Conservation (phyloP, 2,113 vertebrate species). For the Siniperca knerii region DNA sequence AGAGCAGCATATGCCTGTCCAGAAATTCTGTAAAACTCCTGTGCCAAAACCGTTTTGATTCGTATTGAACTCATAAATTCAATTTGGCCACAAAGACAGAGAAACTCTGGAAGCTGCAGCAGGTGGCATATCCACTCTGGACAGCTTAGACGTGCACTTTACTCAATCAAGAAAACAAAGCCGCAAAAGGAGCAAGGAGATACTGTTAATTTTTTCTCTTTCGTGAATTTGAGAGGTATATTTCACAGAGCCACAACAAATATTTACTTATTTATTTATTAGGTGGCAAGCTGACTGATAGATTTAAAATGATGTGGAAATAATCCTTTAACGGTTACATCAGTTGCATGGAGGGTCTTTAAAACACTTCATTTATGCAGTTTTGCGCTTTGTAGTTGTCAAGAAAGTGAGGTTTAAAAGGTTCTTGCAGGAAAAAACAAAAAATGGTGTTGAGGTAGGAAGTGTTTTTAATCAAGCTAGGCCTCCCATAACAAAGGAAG, state of each 20-base stretch:
- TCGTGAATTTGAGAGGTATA: slow-evolving; percentile 12
- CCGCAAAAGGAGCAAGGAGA: neutral
- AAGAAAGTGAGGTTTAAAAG: slow-evolving; percentile 53
- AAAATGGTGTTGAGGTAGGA: slow-evolving; percentile 12
- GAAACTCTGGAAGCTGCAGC: slow-evolving; percentile 16
- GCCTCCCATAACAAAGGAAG: slow-evolving; percentile 11
- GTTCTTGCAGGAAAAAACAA: slow-evolving; percentile 23
- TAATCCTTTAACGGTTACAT: slow-evolving; percentile 57
- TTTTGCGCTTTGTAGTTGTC: slow-evolving; percentile 51
- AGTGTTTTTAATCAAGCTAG: slow-evolving; percentile 54
- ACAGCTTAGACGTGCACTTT: slow-evolving; percentile 25
- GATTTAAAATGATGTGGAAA: slow-evolving; percentile 59
- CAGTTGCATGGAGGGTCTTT: slow-evolving; percentile 39
- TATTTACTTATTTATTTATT: slow-evolving; percentile 39
- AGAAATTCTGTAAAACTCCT: neutral
- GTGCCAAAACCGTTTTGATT: slow-evolving; percentile 2
- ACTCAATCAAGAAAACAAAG: slow-evolving; percentile 30
- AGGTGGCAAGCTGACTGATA: slow-evolving; percentile 36
- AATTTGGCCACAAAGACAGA: neutral
- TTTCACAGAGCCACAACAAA: slow-evolving; percentile 41
- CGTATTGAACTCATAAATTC: neutral
- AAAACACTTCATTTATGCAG: slow-evolving; percentile 56
- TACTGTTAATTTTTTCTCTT: slow-evolving; percentile 29
- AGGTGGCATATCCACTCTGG: slow-evolving; percentile 28
- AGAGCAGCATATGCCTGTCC: neutral